A percentile compares a stretch with the other conserved stretches of the same genome.
Evolutionary conservation across 1,140 invertebrate species (phyloP).

Genomic region (Aleiodes sp.): DNA sequence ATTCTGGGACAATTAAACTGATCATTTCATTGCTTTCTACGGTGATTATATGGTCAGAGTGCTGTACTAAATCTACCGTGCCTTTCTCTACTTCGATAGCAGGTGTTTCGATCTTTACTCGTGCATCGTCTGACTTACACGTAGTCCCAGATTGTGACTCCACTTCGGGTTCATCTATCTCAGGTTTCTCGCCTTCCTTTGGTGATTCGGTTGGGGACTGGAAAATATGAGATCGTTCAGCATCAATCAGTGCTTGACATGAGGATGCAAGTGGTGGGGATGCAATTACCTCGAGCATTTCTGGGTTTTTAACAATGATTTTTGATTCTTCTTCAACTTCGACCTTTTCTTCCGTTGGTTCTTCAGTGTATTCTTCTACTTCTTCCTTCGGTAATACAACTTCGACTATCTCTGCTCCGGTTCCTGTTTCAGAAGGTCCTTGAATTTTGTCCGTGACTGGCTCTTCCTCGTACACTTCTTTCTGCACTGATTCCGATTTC

Average conservation of each 20-base stretch:
- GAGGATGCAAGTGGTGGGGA: neutral
- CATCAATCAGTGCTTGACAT: constrained; percentile 48
- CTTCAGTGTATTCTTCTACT: no score
- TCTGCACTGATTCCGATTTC: no score
- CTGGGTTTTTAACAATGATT: neutral
- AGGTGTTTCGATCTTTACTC: constrained; percentile 51
- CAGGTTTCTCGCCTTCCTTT: constrained; percentile 30
- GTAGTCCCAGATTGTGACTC: constrained; percentile 47
- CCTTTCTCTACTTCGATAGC: constrained; percentile 56
- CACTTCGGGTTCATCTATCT: constrained; percentile 30
- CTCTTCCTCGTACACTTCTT: neutral
- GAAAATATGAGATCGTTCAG: constrained; percentile 49
- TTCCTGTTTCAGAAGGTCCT: neutral
- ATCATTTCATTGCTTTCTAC: constrained; percentile 52
- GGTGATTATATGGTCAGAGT: constrained; percentile 57
- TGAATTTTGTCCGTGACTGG: constrained; percentile 8
- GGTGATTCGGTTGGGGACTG: constrained; percentile 44
- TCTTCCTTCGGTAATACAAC: no score
- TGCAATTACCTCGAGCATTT: constrained; percentile 48
- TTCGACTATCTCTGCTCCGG: constrained; percentile 21
- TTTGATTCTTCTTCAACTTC: neutral
- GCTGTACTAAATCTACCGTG: constrained; percentile 64
- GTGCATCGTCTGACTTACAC: constrained; percentile 63
- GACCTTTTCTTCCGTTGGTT: neutral
- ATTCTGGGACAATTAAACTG: constrained; percentile 45